These are phyloP conservation scores for Phainopepla nitens DNA, from an alignment of 2,113 vertebrate species.

Conservation along the genomic window DNA sequence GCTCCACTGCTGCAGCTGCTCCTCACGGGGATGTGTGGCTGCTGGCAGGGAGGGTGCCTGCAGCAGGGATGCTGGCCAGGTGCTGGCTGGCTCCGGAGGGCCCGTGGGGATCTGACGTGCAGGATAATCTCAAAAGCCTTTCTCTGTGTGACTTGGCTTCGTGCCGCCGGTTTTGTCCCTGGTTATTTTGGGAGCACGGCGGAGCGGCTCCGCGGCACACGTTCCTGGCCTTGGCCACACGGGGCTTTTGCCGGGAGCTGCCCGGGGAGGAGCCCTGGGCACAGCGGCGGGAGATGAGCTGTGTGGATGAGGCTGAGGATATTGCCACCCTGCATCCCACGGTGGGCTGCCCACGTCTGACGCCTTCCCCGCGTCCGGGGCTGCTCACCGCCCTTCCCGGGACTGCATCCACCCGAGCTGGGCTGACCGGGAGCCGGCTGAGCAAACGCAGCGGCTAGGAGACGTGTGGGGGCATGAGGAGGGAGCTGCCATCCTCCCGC, in stretches of 20 bases:
- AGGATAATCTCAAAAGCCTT: neutral
- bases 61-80: neutral
- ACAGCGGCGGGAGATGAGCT: neutral
- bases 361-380: accelerated
- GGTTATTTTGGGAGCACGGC: neutral
- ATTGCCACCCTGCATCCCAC: neutral
- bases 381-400: neutral
- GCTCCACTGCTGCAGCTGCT: accelerated
- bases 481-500: neutral
- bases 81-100: neutral
- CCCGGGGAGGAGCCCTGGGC: accelerated
- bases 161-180: neutral
- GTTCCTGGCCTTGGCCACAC: neutral
- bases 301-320: neutral
- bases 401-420: neutral
- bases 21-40: accelerated
- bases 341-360: accelerated
- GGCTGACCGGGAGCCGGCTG: neutral
- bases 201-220: accelerated
- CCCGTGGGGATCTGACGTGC: neutral
- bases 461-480: accelerated
- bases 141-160: neutral
- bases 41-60: neutral
- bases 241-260: neutral
- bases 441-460: neutral